Evolutionary conservation across 2,888 invertebrate genomes (phyloP), one percentile per base, ranked within the genome.

Genomic region (Ptychoptera albimana): DNA sequence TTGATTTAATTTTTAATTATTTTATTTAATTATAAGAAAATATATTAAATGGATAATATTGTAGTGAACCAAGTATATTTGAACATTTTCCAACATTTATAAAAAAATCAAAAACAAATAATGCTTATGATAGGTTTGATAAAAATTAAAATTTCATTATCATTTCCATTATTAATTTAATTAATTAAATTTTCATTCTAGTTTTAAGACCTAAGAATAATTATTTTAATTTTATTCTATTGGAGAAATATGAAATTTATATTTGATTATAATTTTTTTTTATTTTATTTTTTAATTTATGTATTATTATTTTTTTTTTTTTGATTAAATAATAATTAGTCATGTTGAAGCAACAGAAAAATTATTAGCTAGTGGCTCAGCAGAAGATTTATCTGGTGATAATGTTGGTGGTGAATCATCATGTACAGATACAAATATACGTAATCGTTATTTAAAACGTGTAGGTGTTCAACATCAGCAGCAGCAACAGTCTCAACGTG

Each of bases 401-500:
- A 30, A 30, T 1, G 11, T 8, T 9, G 30, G 39, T 30, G 39
- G 30, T 8, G 23, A 23, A 32, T 32, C 42, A 16, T 15, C 40
- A 6, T 3, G 3, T 12, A 46, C 44, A 5, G 42, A 47, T 38
- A 41, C 49, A 13, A 15, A 43, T 32, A 38, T 49, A 14, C 36
- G 53, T 13, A 50, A 49, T 45, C 51, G 49, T 12, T 46, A 48
- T 40, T 29, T 48, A 14, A 48, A 47, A 43, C 48, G 49, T 14
- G 44, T 45, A 16, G 49, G 49, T 8, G 47, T 47, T 8, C 38
- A 34, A 16, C 7, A 34, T n/a, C n/a, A 11, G 9, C 15, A 35
- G 16, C 23, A 23, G 23, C 23, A 23, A 23, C 23, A 7, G 3
- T 3, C 23, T 23, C 4, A 7, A 5, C 4, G 4, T 23, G 7